A percentile compares a stretch with the other conserved stretches of the same genome.
phyloP scores from a whole-genome alignment of 2,888 invertebrate genomes.

The Drosophila quinaria region DNA sequence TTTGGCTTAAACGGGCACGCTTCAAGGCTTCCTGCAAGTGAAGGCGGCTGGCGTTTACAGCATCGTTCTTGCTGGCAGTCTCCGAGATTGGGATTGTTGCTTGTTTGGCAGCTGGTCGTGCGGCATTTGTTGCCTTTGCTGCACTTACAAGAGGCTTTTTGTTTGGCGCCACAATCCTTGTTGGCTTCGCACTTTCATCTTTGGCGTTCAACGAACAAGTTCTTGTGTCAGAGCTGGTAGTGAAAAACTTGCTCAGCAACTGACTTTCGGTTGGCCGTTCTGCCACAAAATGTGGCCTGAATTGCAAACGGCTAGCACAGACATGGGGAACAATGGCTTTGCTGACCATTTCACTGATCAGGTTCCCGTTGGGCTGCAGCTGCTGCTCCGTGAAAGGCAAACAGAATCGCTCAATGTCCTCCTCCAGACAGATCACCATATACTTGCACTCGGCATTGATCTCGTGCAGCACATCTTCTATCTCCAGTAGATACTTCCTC shows the following conservation, averaged over 20 bases:
- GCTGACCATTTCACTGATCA: conserved; percentile 58
- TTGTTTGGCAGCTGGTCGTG: conserved; percentile 1
- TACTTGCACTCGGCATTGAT: conserved; percentile 70
- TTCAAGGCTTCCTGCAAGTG: conserved; percentile 59
- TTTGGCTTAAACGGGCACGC: conserved; percentile 40
- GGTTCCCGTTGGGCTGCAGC: conserved; percentile 43
- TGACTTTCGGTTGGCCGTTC: conserved; percentile 55
- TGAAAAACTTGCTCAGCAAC: conserved; percentile 58
- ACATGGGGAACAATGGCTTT: conserved; percentile 56
- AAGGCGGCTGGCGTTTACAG: conserved; percentile 56
- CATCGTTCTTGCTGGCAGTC: conserved; percentile 7
- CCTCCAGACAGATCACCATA: conserved; percentile 51
- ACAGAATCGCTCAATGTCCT: conserved; percentile 65
- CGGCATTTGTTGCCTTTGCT: conserved; percentile 3
- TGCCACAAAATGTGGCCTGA: conserved; percentile 50
- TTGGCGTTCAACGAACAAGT: neutral
- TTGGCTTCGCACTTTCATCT: conserved; percentile 14
- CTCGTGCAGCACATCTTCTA: conserved; percentile 50
- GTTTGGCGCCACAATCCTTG: conserved; percentile 9
- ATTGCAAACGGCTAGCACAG: neutral
- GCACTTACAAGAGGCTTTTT: conserved; percentile 6
- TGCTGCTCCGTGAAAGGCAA: conserved; percentile 58
- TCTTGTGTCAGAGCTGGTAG: conserved; percentile 9
- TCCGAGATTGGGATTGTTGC: conserved; percentile 2
- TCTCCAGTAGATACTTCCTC: conserved; percentile 46